Percentiles rank a stretch among this genome's conserved stretches.
These are phyloP conservation scores for Sebastes diaconus DNA, from an alignment of 2,797 vertebrate species.

Conservation along the genomic window DNA sequence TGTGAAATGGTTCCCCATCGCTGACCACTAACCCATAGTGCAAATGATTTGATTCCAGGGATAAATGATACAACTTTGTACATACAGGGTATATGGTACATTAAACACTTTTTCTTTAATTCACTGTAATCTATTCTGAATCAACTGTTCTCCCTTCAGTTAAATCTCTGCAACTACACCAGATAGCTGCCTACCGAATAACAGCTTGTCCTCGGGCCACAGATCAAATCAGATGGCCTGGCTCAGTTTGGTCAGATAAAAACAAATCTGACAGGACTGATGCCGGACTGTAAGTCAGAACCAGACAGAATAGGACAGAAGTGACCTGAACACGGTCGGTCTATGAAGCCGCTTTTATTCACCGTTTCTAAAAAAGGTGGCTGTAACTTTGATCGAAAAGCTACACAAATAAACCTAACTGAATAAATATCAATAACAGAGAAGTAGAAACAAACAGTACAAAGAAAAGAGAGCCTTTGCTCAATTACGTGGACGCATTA, in stretches of 20 bases:
- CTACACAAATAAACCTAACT: not conserved
- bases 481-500: not conserved
- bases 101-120: not conserved
- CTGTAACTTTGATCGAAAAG: not conserved
- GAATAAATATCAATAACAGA: not conserved
- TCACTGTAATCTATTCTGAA: not conserved
- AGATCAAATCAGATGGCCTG: slow-evolving; percentile 18
- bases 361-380: not conserved
- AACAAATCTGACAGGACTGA: slow-evolving; percentile 5
- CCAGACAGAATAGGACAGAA: not conserved
- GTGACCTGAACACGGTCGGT: not conserved
- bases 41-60: not conserved
- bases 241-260: slow-evolving; percentile 6
- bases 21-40: not conserved
- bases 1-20: not conserved
- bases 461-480: not conserved
- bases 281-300: slow-evolving; percentile 19
- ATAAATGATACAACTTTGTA: not conserved
- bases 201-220: slow-evolving; percentile 8
- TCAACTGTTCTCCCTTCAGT: not conserved
- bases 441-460: not conserved
- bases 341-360: not conserved
- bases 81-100: not conserved
- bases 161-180: slow-evolving; percentile 4
- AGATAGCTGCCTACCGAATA: not conserved